A percentile compares a stretch with the other conserved stretches of the same genome.
Conservation (phyloP, 23 tunicate genomes). For the Halocynthia roretzi region DNA sequence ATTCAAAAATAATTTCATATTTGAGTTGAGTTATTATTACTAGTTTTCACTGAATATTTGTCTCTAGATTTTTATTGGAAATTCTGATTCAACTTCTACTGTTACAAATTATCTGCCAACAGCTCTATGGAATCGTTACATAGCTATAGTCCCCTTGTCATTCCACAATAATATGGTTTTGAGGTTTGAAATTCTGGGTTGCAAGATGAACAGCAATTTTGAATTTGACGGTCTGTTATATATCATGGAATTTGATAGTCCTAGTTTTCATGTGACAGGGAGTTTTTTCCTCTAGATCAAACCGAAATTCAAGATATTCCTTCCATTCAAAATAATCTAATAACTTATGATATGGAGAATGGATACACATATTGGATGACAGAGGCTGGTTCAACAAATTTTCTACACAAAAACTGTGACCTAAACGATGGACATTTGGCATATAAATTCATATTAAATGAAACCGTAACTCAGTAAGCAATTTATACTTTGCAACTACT, state of each 20-base stretch:
- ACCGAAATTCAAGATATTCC: no score
- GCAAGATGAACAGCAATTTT: not conserved
- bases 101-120: slow-evolving; percentile 4
- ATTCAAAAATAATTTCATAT: not conserved
- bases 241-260: no score
- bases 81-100: not conserved
- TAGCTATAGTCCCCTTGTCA: slow-evolving; percentile 6
- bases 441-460: not conserved
- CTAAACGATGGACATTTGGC: slow-evolving; percentile 12
- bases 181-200: slow-evolving; percentile 11
- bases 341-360: no score
- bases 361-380: slow-evolving; percentile 13
- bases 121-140: not conserved
- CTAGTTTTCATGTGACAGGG: no score
- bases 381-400: not conserved
- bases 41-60: not conserved
- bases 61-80: slow-evolving; percentile 9
- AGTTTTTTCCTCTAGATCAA: no score
- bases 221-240: no score
- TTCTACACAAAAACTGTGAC: not conserved
- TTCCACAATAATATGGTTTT: slow-evolving; percentile 4
- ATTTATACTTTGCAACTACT: no score
- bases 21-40: not conserved
- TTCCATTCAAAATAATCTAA: no score
- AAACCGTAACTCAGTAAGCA: no score